Percentiles rank a stretch among this genome's conserved stretches.
Conservation (phyloP, 2,113 vertebrate species). For the Potamarius usumacintae region DNA sequence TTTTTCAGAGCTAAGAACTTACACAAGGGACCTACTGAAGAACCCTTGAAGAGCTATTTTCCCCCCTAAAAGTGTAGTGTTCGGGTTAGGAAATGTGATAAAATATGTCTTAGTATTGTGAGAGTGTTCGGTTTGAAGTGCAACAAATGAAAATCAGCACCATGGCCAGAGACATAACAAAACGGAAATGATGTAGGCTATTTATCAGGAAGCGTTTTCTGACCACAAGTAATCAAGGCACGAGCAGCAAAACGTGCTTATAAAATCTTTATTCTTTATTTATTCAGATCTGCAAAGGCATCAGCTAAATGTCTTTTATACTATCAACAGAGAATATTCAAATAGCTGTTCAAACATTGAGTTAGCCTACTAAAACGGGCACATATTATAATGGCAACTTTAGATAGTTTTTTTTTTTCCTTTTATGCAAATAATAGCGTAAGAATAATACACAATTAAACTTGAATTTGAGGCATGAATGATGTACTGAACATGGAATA, state of each 20-base stretch:
- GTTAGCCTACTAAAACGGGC: not conserved
- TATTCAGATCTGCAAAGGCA: not conserved
- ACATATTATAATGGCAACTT: not conserved
- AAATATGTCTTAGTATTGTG: not conserved
- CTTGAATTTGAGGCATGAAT: not conserved
- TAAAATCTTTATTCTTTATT: constrained; percentile 6
- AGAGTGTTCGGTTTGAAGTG: not conserved
- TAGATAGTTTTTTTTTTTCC: not conserved
- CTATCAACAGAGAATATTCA: not conserved
- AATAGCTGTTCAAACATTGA: not conserved
- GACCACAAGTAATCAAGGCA: not conserved
- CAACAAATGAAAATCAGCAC: constrained; percentile 46
- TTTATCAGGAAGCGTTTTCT: not conserved
- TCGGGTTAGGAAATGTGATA: not conserved
- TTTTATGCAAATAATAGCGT: not conserved
- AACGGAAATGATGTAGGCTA: not conserved
- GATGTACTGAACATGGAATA: not conserved
- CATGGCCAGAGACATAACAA: constrained; percentile 45
- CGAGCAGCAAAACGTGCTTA: not conserved
- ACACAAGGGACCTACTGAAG: not conserved
- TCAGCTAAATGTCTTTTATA: not conserved
- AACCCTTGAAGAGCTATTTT: not conserved
- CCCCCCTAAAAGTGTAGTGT: not conserved
- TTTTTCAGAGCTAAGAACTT: not conserved
- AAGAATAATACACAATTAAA: not conserved